Conservation (phyloP, 2,888 invertebrate genomes). For the Theretra japonica region DNA sequence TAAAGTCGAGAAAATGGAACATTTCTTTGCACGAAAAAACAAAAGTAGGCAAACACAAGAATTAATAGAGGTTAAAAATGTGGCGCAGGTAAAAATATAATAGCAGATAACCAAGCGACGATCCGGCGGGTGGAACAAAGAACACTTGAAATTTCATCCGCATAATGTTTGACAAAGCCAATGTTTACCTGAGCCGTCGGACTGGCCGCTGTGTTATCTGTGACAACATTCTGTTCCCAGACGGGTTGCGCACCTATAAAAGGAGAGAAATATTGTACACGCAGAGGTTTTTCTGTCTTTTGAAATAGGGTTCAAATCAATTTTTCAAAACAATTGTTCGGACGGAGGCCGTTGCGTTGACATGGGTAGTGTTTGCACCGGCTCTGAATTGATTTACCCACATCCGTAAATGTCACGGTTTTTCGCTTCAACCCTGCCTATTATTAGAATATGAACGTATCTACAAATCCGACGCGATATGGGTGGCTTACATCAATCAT, state of each 20-base stretch:
- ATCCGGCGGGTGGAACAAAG: slow-evolving; percentile 57
- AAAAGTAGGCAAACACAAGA: slow-evolving; percentile 32
- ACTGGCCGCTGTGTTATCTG: slow-evolving; percentile 69
- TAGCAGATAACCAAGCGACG: slow-evolving; percentile 40
- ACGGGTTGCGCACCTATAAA: slow-evolving; percentile 52
- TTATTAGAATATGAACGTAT: slow-evolving; percentile 59
- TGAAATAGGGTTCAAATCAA: slow-evolving; percentile 71
- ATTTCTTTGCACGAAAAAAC: not conserved
- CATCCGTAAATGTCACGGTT: slow-evolving; percentile 75
- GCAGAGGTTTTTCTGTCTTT: slow-evolving; percentile 65
- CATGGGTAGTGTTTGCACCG: slow-evolving; percentile 73
- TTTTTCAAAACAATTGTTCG: slow-evolving; percentile 70
- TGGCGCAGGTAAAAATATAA: slow-evolving; percentile 35
- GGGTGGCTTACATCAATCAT: slow-evolving; percentile 30
- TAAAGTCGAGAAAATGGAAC: not conserved
- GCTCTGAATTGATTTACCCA: slow-evolving; percentile 77
- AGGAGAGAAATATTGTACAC: slow-evolving; percentile 60
- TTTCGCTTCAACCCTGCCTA: slow-evolving; percentile 59
- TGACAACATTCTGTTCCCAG: slow-evolving; percentile 64
- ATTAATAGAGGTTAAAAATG: slow-evolving; percentile 36
- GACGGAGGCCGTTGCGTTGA: slow-evolving; percentile 54
- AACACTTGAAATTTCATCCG: slow-evolving; percentile 72
- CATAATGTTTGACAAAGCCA: slow-evolving; percentile 74
- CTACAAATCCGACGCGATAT: slow-evolving; percentile 38
- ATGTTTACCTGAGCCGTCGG: slow-evolving; percentile 70